phyloP scores from a whole-genome alignment of 2,888 invertebrate genomes.

The Drosophila sordidapex region DNA sequence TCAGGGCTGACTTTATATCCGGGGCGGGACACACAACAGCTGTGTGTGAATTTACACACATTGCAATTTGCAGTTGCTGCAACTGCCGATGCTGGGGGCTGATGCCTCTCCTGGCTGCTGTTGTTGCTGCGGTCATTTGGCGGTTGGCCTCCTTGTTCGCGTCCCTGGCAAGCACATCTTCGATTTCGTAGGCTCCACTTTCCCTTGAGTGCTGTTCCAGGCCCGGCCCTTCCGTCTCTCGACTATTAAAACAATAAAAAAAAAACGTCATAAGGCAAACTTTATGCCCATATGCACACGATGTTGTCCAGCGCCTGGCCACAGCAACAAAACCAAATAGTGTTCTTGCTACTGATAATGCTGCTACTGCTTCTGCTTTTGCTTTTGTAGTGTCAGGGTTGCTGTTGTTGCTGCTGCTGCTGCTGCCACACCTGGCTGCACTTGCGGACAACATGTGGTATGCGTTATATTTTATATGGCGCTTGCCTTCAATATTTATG shows the following conservation, averaged over 20 bases:
- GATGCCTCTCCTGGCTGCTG: slow-evolving; percentile 23
- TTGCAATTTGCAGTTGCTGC: slow-evolving; percentile 65
- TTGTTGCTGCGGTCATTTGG: slow-evolving; percentile 72
- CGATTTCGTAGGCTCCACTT: slow-evolving; percentile 61
- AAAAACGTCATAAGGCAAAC: slow-evolving; percentile 62
- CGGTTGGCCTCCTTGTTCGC: slow-evolving; percentile 73
- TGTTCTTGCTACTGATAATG: slow-evolving; percentile 31
- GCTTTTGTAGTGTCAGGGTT: slow-evolving; percentile 32
- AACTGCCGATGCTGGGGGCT: slow-evolving; percentile 12
- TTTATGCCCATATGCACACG: slow-evolving; percentile 48
- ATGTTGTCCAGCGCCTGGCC: slow-evolving; percentile 38
- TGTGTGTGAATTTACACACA: slow-evolving; percentile 69
- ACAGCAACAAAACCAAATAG: slow-evolving; percentile 53
- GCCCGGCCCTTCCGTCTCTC: slow-evolving; percentile 11
- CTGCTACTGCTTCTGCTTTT: slow-evolving; percentile 1
- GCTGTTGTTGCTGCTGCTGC: slow-evolving; percentile 10
- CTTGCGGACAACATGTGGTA: slow-evolving; percentile 67
- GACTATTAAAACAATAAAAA: slow-evolving; percentile 75
- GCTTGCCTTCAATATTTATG: slow-evolving; percentile 67
- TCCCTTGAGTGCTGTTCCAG: slow-evolving; percentile 39
- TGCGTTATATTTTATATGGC: slow-evolving; percentile 66
- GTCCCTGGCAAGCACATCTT: slow-evolving; percentile 64
- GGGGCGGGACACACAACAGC: slow-evolving; percentile 45
- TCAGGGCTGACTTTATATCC: slow-evolving; percentile 63
- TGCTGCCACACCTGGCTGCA: slow-evolving; percentile 53